These are phyloP conservation scores for Andrena minutula DNA, from an alignment of 2,888 invertebrate genomes.

Conservation along the genomic window DNA sequence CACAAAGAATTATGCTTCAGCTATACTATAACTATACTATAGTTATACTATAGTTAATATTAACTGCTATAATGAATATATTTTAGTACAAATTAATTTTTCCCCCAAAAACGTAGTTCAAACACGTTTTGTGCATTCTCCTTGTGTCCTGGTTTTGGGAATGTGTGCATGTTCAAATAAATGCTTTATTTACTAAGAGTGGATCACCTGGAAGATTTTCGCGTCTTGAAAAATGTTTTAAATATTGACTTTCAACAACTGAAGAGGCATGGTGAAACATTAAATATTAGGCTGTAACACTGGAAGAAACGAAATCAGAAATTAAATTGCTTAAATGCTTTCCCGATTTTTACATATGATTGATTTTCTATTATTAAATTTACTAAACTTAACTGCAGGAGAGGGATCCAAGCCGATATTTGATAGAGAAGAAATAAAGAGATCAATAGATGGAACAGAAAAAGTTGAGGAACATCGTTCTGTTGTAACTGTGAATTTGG, in stretches of 20 bases:
- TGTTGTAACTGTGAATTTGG: slow-evolving; percentile 39
- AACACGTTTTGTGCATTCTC: slow-evolving; percentile 36
- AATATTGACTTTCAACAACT: background rate
- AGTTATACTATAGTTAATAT: too few species aligned
- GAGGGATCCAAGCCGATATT: slow-evolving; percentile 72
- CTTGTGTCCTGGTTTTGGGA: slow-evolving; percentile 11
- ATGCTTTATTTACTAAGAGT: slow-evolving; percentile 8
- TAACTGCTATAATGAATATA: background rate
- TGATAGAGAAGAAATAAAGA: slow-evolving; percentile 70
- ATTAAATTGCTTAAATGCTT: slow-evolving; percentile 12
- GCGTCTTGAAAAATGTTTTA: too few species aligned
- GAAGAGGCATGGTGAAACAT: background rate
- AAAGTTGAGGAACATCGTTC: slow-evolving; percentile 71
- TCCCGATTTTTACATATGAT: background rate
- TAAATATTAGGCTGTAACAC: too few species aligned
- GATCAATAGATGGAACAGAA: slow-evolving; percentile 6
- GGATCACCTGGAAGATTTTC: slow-evolving; percentile 2
- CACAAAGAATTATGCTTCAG: slow-evolving; percentile 31
- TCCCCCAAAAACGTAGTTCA: background rate
- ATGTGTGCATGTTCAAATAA: slow-evolving; percentile 26
- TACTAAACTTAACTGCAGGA: slow-evolving; percentile 57
- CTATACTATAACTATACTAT: too few species aligned
- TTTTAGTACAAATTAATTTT: too few species aligned
- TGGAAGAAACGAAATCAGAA: background rate
- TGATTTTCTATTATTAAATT: slow-evolving; percentile 10